Percentiles rank a stretch among this genome's conserved stretches.
These are phyloP conservation scores for Nomada ferruginata DNA, from an alignment of 2,888 invertebrate genomes.

Conservation along the genomic window DNA sequence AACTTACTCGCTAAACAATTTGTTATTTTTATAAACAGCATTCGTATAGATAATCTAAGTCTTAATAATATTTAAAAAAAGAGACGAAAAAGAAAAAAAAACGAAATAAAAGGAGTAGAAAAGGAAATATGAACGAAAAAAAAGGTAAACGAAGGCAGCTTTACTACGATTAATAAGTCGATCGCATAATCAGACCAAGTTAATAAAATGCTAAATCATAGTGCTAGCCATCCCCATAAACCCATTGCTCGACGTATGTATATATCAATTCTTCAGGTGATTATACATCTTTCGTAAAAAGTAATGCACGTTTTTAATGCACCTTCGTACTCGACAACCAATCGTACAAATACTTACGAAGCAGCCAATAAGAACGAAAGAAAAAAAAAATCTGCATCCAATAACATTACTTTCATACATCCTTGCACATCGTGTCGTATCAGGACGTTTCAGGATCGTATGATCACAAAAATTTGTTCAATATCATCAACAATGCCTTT, in stretches of 20 bases:
- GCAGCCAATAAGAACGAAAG: not conserved
- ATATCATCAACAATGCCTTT: constrained; percentile 6
- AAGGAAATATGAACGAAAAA: constrained; percentile 31
- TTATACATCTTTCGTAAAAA: not conserved
- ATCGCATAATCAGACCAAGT: constrained; percentile 22
- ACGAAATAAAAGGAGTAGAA: constrained; percentile 20
- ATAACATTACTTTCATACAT: constrained; percentile 1
- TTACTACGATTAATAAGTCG: constrained; percentile 28
- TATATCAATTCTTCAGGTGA: not conserved
- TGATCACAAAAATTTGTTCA: constrained; percentile 3
- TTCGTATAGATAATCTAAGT: constrained; percentile 61
- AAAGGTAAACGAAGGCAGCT: constrained; percentile 38
- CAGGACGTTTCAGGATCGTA: not conserved
- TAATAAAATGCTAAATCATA: constrained; percentile 49
- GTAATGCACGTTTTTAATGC: not conserved
- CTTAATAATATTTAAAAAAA: constrained; percentile 54
- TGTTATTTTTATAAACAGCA: constrained; percentile 66
- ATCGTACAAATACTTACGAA: not conserved
- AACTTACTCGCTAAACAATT: constrained; percentile 70
- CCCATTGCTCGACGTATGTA: constrained; percentile 51
- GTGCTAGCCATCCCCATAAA: constrained; percentile 68
- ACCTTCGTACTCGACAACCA: not conserved
- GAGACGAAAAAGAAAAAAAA: constrained; percentile 1
- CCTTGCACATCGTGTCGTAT: not conserved
- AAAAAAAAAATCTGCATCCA: not conserved